Evolutionary conservation across 2,797 vertebrate genomes (phyloP), one percentile per base, ranked within the genome.

Genomic region (Brachymystax lenok): DNA sequence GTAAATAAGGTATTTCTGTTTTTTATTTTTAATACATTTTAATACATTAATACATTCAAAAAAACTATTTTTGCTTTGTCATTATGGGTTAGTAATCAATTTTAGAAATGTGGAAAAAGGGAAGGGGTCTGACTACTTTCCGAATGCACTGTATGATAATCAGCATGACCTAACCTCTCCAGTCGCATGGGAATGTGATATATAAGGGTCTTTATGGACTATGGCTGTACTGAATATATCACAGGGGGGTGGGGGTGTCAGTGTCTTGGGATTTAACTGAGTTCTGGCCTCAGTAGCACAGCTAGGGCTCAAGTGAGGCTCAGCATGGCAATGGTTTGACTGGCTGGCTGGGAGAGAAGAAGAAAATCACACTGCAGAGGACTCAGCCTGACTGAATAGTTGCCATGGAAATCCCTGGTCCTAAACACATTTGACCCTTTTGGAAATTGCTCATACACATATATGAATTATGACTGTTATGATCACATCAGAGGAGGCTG

Each of bases 211-310:
- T 68, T 46, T 68, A 7, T 28, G 10, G 76, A 51, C 52, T 2
- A 40, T 72, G 10, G 46, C 28, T 27, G 63, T 13, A 33, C 33
- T 74, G 28, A 50, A 63, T 71, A 64, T 40, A 46, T 46, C 30
- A 30, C 30, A 30, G 30, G 30, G 30, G 54, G 74, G 70, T 30
- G n/a, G 61, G 51, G 16, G 74, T 21, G 76, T 80, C 73, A 77
- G 79, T 27, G 51, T 77, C 54, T 64, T 61, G 28, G 73, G 63
- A 72, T 71, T 63, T 33, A 63, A 59, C 54, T 21, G 30, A 63
- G n/a, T 80, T 80, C 27, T 83, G 74, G 52, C 70, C 56, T 64
- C 81, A 71, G 85, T 80, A 73, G 85, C 77, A 74, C 1, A 27
- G 56, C 27, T 5, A 67, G 64, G 64, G 79, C 77, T 77, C 33